phyloP scores from a whole-genome alignment of 2,888 invertebrate species.

The Macrostomum cliftonense region DNA sequence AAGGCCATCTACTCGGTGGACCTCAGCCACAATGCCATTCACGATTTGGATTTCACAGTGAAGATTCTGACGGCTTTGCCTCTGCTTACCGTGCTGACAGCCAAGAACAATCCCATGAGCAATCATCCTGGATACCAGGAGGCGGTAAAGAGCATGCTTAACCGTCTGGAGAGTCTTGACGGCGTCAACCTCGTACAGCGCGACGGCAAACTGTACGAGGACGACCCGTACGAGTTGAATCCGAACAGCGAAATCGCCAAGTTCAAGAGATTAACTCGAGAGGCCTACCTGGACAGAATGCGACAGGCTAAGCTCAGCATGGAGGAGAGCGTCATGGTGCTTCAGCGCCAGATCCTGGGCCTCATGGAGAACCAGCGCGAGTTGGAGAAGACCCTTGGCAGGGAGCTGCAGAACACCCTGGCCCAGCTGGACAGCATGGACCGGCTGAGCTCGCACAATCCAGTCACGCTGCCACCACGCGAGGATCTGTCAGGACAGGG shows the following conservation, averaged over 20 bases:
- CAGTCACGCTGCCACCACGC: no score
- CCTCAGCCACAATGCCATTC: background rate
- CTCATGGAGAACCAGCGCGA: no score
- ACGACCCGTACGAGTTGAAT: background rate
- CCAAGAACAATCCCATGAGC: slow-evolving; percentile 24
- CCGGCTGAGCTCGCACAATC: no score
- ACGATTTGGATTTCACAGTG: background rate
- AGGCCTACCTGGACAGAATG: slow-evolving; percentile 9
- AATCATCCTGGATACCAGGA: slow-evolving; percentile 19
- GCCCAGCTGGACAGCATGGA: no score
- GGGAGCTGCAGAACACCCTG: no score
- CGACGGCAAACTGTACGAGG: background rate
- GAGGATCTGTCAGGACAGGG: no score
- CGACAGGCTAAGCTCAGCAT: background rate
- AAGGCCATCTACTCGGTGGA: background rate
- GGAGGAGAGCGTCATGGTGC: slow-evolving; percentile 7
- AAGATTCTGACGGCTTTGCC: background rate
- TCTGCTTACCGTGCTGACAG: background rate
- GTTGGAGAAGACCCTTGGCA: no score
- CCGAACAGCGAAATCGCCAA: background rate
- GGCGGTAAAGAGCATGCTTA: slow-evolving; percentile 21
- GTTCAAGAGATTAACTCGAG: background rate
- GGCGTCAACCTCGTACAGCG: background rate
- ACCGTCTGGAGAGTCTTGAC: slow-evolving; percentile 12
- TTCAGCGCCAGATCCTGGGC: slow-evolving; percentile 6